Evolutionary conservation across 2,888 invertebrate genomes (phyloP).

Genomic region (Syrista parreyssii): DNA sequence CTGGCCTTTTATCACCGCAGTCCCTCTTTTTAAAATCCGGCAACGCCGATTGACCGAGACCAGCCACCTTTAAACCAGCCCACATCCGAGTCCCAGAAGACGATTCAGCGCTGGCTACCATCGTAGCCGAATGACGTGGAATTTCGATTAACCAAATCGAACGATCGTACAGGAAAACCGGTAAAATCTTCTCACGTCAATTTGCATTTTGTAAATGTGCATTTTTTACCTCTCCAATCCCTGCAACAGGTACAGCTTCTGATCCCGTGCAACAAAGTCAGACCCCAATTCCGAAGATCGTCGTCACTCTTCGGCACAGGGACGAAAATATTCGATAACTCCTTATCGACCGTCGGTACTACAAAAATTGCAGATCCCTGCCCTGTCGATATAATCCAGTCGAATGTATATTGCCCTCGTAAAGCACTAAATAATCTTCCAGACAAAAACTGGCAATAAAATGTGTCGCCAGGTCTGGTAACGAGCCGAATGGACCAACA

Average conservation of each 20-base stretch:
- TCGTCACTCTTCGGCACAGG: background rate
- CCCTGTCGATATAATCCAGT: background rate
- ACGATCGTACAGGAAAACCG: background rate
- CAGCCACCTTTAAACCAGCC: background rate
- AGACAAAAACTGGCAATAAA: slow-evolving; percentile 63
- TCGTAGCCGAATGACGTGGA: background rate
- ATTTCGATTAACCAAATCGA: background rate
- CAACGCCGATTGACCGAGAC: background rate
- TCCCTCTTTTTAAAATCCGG: slow-evolving; percentile 4
- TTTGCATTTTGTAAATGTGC: background rate
- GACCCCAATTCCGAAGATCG: background rate
- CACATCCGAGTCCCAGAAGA: background rate
- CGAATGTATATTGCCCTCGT: slow-evolving; percentile 40
- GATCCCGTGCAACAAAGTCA: background rate
- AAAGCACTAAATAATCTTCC: slow-evolving; percentile 61
- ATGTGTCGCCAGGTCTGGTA: slow-evolving; percentile 59
- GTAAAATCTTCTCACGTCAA: background rate
- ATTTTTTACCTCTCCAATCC: background rate
- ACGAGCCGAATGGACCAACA: slow-evolving; percentile 54
- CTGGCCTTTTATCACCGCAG: slow-evolving; percentile 54
- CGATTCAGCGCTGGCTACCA: background rate
- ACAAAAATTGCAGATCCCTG: background rate
- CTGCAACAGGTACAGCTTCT: background rate
- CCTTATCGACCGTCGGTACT: too few species aligned
- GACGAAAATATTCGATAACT: background rate